Percentiles rank a stretch among this genome's conserved stretches.
These are phyloP conservation scores for Eptatretus burgeri DNA, from an alignment of 2,113 vertebrate species.

Conservation along the genomic window DNA sequence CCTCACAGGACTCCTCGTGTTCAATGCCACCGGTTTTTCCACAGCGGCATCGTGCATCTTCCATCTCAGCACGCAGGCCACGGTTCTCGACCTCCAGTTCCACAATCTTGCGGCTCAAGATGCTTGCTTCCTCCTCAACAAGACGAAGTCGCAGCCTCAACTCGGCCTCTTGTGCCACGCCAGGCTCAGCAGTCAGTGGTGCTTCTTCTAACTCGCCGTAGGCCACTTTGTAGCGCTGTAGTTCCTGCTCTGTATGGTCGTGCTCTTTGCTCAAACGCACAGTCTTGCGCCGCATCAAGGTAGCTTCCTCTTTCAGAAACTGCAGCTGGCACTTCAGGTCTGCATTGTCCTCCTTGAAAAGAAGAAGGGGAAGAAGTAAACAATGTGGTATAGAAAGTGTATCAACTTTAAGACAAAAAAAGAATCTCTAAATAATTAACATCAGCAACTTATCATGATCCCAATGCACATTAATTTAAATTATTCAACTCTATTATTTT, in stretches of 20 bases:
- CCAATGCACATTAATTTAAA: too few relatives aligned
- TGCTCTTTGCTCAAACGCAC: constrained; percentile 68
- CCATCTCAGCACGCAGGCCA: constrained; percentile 69
- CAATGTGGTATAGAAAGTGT: too few relatives aligned
- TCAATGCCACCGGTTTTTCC: constrained; percentile 54
- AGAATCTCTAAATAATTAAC: too few relatives aligned
- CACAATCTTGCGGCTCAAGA: constrained; percentile 75
- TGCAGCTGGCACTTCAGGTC: constrained; percentile 88
- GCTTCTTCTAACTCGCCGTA: constrained; percentile 57
- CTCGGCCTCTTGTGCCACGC: constrained; percentile 53
- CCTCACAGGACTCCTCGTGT: constrained; percentile 50
- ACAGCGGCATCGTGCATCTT: constrained; percentile 58
- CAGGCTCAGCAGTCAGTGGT: constrained; percentile 21
- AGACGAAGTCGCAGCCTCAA: constrained; percentile 64
- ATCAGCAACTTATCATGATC: too few relatives aligned
- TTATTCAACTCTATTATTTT: too few relatives aligned
- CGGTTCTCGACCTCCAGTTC: constrained; percentile 92
- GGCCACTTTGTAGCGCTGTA: constrained; percentile 71
- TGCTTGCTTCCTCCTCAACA: constrained; percentile 91
- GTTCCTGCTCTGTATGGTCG: constrained; percentile 66
- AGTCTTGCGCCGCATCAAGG: constrained; percentile 88
- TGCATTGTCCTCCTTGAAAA: constrained; percentile 59
- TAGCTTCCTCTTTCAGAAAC: constrained; percentile 78
- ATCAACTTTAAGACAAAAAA: too few relatives aligned
- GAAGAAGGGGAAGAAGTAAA: background rate